These are phyloP conservation scores for Drosophila rhopaloa DNA, from an alignment of 1,140 invertebrate species.

Conservation along the genomic window DNA sequence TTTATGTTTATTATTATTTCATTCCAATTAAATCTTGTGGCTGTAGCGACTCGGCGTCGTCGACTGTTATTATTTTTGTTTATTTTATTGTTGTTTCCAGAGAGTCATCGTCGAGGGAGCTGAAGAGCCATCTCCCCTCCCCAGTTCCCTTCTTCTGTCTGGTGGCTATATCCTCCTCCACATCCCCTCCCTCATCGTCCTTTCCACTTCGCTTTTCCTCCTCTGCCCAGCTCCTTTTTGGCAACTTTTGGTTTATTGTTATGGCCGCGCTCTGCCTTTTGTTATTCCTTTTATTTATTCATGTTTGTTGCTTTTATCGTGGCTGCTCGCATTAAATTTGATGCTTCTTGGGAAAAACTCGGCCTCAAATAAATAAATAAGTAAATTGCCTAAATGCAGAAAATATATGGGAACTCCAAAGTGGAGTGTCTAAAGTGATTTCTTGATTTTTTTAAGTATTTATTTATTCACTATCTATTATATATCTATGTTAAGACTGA, in stretches of 20 bases:
- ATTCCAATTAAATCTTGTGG: slow-evolving; percentile 81
- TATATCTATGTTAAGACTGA: no score
- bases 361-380: slow-evolving; percentile 64
- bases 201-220: slow-evolving; percentile 6
- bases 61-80: slow-evolving; percentile 56
- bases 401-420: slow-evolving; percentile 5
- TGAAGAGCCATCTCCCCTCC: background rate
- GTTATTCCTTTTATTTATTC: slow-evolving; percentile 56
- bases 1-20: slow-evolving; percentile 81
- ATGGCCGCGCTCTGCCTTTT: slow-evolving; percentile 46
- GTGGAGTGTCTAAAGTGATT: slow-evolving; percentile 16
- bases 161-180: slow-evolving; percentile 29
- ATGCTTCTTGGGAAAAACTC: slow-evolving; percentile 63
- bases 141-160: no score
- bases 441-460: background rate
- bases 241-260: slow-evolving; percentile 68
- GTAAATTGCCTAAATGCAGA: slow-evolving; percentile 57
- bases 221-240: slow-evolving; percentile 28
- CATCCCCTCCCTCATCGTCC: background rate
- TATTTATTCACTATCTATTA: no score
- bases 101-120: slow-evolving; percentile 38
- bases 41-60: slow-evolving; percentile 32
- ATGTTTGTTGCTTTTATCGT: slow-evolving; percentile 56
- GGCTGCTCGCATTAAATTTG: slow-evolving; percentile 65
- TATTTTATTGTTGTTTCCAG: slow-evolving; percentile 36